A percentile compares a stretch with the other conserved stretches of the same genome.
phyloP scores from a whole-genome alignment of 2,888 invertebrate genomes.

The Cotesia congregata region DNA sequence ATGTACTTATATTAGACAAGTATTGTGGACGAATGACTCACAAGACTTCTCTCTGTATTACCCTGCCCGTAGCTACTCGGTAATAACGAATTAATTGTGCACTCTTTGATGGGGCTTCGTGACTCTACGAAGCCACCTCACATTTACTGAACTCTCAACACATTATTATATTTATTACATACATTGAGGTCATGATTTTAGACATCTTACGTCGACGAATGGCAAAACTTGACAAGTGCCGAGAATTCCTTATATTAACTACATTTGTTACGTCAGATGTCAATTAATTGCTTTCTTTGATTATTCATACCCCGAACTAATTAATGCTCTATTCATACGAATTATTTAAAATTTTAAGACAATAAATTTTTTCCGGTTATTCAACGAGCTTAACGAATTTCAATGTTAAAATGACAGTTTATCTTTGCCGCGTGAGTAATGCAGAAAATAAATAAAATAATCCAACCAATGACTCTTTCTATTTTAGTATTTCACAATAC shows the following conservation, averaged over 20 bases:
- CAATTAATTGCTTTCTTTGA: neutral
- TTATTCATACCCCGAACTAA: neutral
- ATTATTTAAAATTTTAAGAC: neutral
- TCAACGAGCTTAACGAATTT: neutral
- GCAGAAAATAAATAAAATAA: neutral
- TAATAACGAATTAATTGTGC: conserved; percentile 60
- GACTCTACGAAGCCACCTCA: conserved; percentile 31
- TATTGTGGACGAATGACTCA: neutral
- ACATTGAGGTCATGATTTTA: conserved; percentile 43
- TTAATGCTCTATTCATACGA: neutral
- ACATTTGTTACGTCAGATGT: neutral
- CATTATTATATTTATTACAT: neutral
- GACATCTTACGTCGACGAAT: neutral
- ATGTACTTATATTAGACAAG: neutral
- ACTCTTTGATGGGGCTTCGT: conserved; percentile 33
- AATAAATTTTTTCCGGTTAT: neutral
- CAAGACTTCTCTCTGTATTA: conserved; percentile 44
- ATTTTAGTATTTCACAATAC: conserved; percentile 32
- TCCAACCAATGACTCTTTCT: conserved; percentile 16
- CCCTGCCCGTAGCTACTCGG: conserved; percentile 50
- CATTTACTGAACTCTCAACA: conserved; percentile 32
- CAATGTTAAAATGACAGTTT: neutral
- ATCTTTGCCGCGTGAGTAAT: neutral
- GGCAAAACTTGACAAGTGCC: neutral
- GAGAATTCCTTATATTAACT: neutral